Base-by-base conservation (phyloP, 2,888 invertebrate species). In the Plebejus argus region DNA sequence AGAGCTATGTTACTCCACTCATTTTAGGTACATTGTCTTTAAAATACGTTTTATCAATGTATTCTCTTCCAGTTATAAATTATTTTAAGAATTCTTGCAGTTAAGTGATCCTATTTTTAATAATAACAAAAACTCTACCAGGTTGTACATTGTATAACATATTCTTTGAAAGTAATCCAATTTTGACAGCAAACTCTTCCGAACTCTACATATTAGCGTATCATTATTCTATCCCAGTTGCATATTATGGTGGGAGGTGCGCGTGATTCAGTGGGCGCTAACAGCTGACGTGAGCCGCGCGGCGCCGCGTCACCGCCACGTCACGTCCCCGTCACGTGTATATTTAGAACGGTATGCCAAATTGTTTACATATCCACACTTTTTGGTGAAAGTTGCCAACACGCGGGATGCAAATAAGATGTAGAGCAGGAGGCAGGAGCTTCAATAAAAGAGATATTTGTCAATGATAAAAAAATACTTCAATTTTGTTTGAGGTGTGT, bases 281-380 rank as follows among this genome's bases (percentile, higher is more conserved):
- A 77, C 78, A 79, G 83, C 81, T 90, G 90, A 89, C 89, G 90
- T 88, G 81, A 66, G 33, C 87, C 78, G 85, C 87, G 79, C 80
- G 76, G 79, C 87, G 79, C 80, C 76, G 80, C 83, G 84, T 84
- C 83, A 83, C 87, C 88, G 88, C 81, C 86, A 86, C 93, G 91
- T 92, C 93, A 92, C 86, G 45, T 23, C 45, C 18, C 78, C 82
- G 87, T 91, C 92, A 91, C 87, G 83, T 80, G 85, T 92, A 93
- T 90, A 91, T 93, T 91, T 93, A 92, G 92, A 90, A 84, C 79
- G 88, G 90, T 91, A 90, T 91, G 83, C 84, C 87, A 89, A 90
- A 89, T 89, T 88, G 85, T 83, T 83, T 82, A 85, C 85, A 86
- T 85, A 85, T 84, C 83, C 84, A 85, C 86, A 33, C 66, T 33